Evolutionary conservation across 1,140 invertebrate species (phyloP).

Genomic region (Samia ricini): DNA sequence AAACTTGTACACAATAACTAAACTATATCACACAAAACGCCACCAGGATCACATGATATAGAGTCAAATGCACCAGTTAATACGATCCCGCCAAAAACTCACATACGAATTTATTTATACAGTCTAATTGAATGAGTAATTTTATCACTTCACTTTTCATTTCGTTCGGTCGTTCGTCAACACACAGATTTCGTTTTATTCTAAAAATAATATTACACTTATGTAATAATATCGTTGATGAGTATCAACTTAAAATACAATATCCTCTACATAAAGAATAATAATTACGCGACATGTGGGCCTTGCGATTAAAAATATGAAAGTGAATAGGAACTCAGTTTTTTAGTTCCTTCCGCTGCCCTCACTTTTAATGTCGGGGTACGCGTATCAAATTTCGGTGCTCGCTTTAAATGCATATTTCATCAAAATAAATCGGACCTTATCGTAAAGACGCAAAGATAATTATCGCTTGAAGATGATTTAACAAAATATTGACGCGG

Average conservation of each 20-base stretch:
- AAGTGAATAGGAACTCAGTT: constrained; percentile 65
- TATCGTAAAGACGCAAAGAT: neutral
- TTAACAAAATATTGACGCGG: constrained; percentile 24
- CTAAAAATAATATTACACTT: neutral
- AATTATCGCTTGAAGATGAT: neutral
- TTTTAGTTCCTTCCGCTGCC: constrained; percentile 74
- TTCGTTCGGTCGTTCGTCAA: too few relatives aligned
- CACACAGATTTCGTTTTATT: too few relatives aligned
- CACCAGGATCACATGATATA: too few relatives aligned
- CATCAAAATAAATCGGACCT: neutral
- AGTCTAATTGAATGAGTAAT: too few relatives aligned
- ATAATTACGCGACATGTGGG: constrained; percentile 47
- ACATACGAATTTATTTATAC: too few relatives aligned
- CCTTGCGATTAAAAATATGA: constrained; percentile 51
- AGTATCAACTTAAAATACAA: neutral
- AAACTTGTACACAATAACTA: too few relatives aligned
- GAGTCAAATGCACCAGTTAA: too few relatives aligned
- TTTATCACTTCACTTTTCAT: too few relatives aligned
- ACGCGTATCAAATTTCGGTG: constrained; percentile 66
- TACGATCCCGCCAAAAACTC: too few relatives aligned
- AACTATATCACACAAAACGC: too few relatives aligned
- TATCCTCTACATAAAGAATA: neutral
- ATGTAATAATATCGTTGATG: neutral
- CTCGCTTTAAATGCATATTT: constrained; percentile 2
- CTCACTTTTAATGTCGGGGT: constrained; percentile 67